These are phyloP conservation scores for Uromys caudimaculatus DNA, from an alignment of 2,797 vertebrate species.

Conservation along the genomic window DNA sequence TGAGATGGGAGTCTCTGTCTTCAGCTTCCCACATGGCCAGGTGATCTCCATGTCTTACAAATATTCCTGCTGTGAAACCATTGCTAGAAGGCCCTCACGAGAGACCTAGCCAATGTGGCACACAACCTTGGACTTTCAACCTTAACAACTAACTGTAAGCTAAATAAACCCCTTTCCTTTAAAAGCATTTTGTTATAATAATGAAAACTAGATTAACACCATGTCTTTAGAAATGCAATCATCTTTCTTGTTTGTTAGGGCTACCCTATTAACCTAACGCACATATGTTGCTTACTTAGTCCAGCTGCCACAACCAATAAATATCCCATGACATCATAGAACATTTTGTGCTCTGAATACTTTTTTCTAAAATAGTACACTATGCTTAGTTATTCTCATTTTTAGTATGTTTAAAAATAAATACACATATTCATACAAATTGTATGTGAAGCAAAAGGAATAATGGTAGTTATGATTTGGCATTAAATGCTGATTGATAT, in stretches of 20 bases:
- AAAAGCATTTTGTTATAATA: not conserved
- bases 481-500: not conserved
- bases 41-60: not conserved
- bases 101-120: not conserved
- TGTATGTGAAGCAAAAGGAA: not conserved
- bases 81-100: not conserved
- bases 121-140: not conserved
- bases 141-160: not conserved
- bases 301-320: not conserved
- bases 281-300: not conserved
- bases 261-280: not conserved
- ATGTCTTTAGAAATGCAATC: not conserved
- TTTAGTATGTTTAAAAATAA: conserved; percentile 23
- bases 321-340: not conserved
- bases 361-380: not conserved
- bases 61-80: not conserved
- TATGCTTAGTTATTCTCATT: not conserved
- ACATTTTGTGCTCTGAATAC: not conserved
- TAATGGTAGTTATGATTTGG: not conserved
- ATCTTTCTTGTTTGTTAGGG: not conserved
- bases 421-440: not conserved
- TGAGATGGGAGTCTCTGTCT: not conserved
- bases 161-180: not conserved
- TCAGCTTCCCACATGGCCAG: not conserved
- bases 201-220: not conserved